These are phyloP conservation scores for Mamestra brassicae DNA, from an alignment of 2,888 invertebrate genomes.

Conservation along the genomic window DNA sequence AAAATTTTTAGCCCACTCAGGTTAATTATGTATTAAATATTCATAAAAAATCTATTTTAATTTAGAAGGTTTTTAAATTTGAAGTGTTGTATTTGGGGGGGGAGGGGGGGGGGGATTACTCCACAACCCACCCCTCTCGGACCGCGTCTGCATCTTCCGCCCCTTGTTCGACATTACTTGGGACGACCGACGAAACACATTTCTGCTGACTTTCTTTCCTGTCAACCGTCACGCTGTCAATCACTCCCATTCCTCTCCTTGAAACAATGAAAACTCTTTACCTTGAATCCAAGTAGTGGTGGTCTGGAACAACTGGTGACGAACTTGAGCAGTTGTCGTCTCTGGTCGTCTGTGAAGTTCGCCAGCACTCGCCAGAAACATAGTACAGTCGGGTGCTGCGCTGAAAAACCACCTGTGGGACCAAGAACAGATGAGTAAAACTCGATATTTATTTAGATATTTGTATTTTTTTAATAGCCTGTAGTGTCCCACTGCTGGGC, in stretches of 20 bases:
- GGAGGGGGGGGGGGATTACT: too few species aligned
- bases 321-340: constrained; percentile 97
- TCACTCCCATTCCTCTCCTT: not conserved
- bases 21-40: too few species aligned
- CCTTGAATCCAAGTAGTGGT: constrained; percentile 99
- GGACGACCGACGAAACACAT: not conserved
- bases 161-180: not conserved
- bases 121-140: too few species aligned
- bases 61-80: too few species aligned
- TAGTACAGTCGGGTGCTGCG: constrained; percentile 95
- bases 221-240: not conserved
- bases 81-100: too few species aligned
- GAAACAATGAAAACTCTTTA: constrained; percentile 73
- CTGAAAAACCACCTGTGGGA: constrained; percentile 94
- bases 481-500: too few species aligned
- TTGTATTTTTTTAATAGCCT: too few species aligned
- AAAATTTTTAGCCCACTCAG: too few species aligned
- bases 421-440: not conserved
- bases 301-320: constrained; percentile 99
- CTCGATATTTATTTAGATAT: too few species aligned
- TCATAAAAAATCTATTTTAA: too few species aligned
- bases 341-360: constrained; percentile 95
- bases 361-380: constrained; percentile 97
- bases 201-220: too few species aligned
- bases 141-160: not conserved